Conservation (phyloP, 1,140 invertebrate species). For the Oedothorax gibbosus region DNA sequence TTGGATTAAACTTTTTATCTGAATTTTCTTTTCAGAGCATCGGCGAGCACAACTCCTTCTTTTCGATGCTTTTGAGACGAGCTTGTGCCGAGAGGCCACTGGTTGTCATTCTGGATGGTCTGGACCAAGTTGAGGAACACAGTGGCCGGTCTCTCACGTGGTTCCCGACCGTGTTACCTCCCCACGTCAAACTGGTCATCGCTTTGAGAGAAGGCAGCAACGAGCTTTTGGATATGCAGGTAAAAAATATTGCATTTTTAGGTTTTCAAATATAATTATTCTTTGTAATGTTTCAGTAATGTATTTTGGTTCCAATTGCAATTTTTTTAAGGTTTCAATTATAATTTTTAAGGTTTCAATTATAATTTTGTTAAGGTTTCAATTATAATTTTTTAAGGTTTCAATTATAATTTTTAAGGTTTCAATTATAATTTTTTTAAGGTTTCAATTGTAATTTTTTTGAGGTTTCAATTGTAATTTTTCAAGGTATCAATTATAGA, state of each 20-base stretch:
- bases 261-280: too few species aligned
- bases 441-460: too few species aligned
- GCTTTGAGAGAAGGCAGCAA: conserved; percentile 75
- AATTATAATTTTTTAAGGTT: too few species aligned
- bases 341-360: too few species aligned
- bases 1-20: neutral
- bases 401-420: too few species aligned
- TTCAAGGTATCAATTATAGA: too few species aligned
- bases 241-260: neutral
- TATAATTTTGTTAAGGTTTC: too few species aligned
- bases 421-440: too few species aligned
- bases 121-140: conserved; percentile 75
- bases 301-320: neutral
- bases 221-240: conserved; percentile 69
- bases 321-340: too few species aligned
- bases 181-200: conserved; percentile 79
- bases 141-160: conserved; percentile 71
- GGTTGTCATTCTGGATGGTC: conserved; percentile 78
- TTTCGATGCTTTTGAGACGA: conserved; percentile 71
- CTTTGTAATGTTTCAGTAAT: too few species aligned
- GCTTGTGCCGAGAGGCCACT: conserved; percentile 73
- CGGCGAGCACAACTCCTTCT: conserved; percentile 70
- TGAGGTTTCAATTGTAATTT: too few species aligned
- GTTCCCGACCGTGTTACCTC: conserved; percentile 77
- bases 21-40: conserved; percentile 67